These are phyloP conservation scores for Pollachius pollachius DNA, from an alignment of 2,113 vertebrate genomes.

Conservation along the genomic window DNA sequence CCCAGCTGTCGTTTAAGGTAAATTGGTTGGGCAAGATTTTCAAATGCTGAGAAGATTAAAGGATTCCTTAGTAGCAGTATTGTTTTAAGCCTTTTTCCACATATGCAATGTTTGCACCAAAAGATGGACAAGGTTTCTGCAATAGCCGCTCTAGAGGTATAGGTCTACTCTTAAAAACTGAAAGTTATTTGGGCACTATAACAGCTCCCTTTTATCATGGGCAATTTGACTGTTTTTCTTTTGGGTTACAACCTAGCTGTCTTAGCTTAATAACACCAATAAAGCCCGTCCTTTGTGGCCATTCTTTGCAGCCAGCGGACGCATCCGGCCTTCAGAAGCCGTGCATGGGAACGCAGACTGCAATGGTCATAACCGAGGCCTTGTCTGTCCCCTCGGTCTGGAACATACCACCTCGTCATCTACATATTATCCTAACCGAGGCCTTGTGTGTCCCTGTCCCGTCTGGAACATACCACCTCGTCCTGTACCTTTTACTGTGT, in stretches of 20 bases:
- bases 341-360: slow-evolving; percentile 70
- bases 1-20: no score
- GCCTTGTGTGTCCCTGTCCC: no score
- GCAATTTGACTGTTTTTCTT: slow-evolving; percentile 79
- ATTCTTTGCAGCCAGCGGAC: slow-evolving; percentile 70
- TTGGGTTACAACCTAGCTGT: slow-evolving; percentile 76
- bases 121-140: slow-evolving; percentile 34
- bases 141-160: background rate
- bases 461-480: no score
- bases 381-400: slow-evolving; percentile 69
- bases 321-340: slow-evolving; percentile 60
- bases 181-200: slow-evolving; percentile 69
- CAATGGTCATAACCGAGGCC: slow-evolving; percentile 98
- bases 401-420: slow-evolving; percentile 27
- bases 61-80: background rate
- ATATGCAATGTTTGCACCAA: slow-evolving; percentile 25
- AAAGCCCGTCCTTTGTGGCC: slow-evolving; percentile 71
- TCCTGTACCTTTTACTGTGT: no score
- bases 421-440: no score
- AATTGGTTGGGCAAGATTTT: background rate
- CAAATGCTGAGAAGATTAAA: background rate
- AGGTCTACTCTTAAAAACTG: slow-evolving; percentile 48
- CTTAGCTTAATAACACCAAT: slow-evolving; percentile 78
- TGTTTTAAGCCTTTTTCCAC: slow-evolving; percentile 3
- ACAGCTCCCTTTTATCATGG: slow-evolving; percentile 69